These are phyloP conservation scores for Athrips mouffetella DNA, from an alignment of 2,888 invertebrate species.

Conservation along the genomic window DNA sequence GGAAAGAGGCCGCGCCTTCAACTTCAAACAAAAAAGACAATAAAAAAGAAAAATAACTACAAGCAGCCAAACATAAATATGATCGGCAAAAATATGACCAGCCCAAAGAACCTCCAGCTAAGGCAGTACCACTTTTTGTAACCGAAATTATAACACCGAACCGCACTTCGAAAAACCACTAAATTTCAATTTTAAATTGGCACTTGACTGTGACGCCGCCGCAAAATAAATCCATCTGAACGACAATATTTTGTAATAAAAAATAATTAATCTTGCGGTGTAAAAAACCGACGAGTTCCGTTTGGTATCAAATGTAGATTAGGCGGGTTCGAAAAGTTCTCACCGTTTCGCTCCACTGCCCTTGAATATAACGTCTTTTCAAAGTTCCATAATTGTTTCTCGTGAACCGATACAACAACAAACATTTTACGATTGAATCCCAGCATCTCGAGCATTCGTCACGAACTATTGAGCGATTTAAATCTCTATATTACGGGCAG, in stretches of 20 bases:
- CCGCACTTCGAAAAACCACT: not conserved
- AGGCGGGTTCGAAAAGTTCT: constrained; percentile 66
- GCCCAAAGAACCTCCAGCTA: not conserved
- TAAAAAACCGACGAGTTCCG: constrained; percentile 56
- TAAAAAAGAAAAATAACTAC: constrained; percentile 5
- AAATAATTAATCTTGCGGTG: constrained; percentile 38
- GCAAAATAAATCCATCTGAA: constrained; percentile 1
- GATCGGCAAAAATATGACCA: not conserved
- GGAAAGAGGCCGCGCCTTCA: constrained; percentile 11
- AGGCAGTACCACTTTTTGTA: not conserved
- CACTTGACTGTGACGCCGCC: constrained; percentile 12
- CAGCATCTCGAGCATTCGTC: constrained; percentile 58
- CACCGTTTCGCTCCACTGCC: constrained; percentile 69
- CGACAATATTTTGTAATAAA: constrained; percentile 13
- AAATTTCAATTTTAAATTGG: constrained; percentile 10
- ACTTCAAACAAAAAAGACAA: constrained; percentile 19
- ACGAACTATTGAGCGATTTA: constrained; percentile 55
- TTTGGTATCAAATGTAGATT: constrained; percentile 67
- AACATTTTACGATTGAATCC: constrained; percentile 28
- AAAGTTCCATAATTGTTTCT: constrained; percentile 68
- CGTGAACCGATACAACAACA: constrained; percentile 69
- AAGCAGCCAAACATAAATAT: not conserved
- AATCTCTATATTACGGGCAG: constrained; percentile 47
- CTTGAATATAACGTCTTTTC: constrained; percentile 54
- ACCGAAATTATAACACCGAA: not conserved